Percentiles rank a stretch among this genome's conserved stretches.
Evolutionary conservation across 2,888 invertebrate species (phyloP).

Genomic region (Chymomyza procnemis): DNA sequence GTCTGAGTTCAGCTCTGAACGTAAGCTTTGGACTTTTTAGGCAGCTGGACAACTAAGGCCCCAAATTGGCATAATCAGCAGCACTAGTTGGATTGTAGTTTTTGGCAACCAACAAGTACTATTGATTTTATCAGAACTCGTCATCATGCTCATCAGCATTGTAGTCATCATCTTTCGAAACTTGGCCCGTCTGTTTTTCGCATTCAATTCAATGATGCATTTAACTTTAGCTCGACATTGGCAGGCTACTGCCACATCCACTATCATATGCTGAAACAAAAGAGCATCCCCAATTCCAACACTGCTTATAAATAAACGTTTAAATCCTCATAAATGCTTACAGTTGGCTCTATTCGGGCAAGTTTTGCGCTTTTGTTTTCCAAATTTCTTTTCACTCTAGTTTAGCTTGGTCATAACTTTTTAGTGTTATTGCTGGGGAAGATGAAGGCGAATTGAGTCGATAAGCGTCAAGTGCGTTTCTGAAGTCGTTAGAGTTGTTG

Average conservation of each 20-base stretch:
- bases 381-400: conserved; percentile 53
- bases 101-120: conserved; percentile 27
- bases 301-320: conserved; percentile 71
- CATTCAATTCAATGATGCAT: conserved; percentile 67
- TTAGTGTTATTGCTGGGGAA: conserved; percentile 72
- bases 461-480: conserved; percentile 67
- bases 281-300: conserved; percentile 1
- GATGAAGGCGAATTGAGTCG: conserved; percentile 25
- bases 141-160: conserved; percentile 14
- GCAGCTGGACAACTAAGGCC: background rate
- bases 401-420: conserved; percentile 70
- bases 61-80: conserved; percentile 37
- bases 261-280: conserved; percentile 1
- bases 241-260: conserved; percentile 14
- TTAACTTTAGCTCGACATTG: conserved; percentile 44
- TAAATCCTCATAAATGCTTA: conserved; percentile 74
- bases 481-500: conserved; percentile 71
- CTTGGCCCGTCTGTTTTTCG: conserved; percentile 5
- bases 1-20: conserved; percentile 29
- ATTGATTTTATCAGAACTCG: conserved; percentile 43
- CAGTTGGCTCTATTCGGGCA: conserved; percentile 67
- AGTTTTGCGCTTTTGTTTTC: conserved; percentile 70
- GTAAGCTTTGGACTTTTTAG: no score
- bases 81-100: background rate
- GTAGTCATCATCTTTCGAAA: conserved; percentile 9